Percentiles rank a stretch among this genome's conserved stretches.
Evolutionary conservation across 2,888 invertebrate species (phyloP).

Genomic region (Dione juno): DNA sequence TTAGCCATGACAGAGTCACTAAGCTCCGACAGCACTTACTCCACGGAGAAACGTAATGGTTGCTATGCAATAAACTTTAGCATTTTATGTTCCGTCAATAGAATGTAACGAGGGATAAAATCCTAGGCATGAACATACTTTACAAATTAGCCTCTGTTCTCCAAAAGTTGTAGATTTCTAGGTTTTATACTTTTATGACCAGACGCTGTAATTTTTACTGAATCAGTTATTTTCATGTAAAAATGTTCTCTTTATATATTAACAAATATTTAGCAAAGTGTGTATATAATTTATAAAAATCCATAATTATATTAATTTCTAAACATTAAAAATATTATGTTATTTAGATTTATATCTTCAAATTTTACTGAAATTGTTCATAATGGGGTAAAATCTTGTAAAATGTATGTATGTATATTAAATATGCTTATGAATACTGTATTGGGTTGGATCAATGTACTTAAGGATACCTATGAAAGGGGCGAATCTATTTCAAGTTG

Average conservation of each 20-base stretch:
- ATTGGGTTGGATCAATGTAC: neutral
- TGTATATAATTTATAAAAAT: too few relatives aligned
- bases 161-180: slow-evolving; percentile 25
- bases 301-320: neutral
- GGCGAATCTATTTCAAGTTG: neutral
- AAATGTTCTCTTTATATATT: neutral
- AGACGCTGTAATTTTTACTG: slow-evolving; percentile 21
- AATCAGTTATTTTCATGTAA: neutral
- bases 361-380: too few relatives aligned
- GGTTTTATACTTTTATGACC: slow-evolving; percentile 28
- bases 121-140: slow-evolving; percentile 38
- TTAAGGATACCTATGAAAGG: neutral
- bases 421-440: neutral
- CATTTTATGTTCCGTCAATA: slow-evolving; percentile 45
- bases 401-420: too few relatives aligned
- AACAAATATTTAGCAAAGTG: too few relatives aligned
- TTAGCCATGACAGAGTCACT: slow-evolving; percentile 38
- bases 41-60: slow-evolving; percentile 34
- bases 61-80: slow-evolving; percentile 38
- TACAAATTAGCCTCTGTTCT: slow-evolving; percentile 37
- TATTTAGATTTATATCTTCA: neutral
- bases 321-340: neutral
- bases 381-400: too few relatives aligned
- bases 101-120: slow-evolving; percentile 44
- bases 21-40: slow-evolving; percentile 35